Percentiles rank a stretch among this genome's conserved stretches.
Evolutionary conservation across 2,113 vertebrate species (phyloP).

Genomic region (Balaenoptera acutorostrata): DNA sequence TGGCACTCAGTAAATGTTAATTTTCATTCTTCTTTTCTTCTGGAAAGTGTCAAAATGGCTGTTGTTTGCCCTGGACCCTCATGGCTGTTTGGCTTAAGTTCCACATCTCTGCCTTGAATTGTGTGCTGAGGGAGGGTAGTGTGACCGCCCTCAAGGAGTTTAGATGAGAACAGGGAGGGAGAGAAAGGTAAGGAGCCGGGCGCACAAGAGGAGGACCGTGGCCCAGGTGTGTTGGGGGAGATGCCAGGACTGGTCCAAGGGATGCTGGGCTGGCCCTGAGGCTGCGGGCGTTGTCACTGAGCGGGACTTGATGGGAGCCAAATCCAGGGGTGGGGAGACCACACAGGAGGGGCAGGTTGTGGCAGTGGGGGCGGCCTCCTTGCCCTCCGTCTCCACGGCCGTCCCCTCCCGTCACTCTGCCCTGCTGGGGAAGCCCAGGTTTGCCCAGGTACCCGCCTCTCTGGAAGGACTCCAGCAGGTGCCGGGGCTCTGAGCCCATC

Average conservation of each 20-base stretch:
- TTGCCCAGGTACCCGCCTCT: neutral
- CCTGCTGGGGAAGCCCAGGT: neutral
- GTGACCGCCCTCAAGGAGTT: neutral
- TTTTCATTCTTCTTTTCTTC: neutral
- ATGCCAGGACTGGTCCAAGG: rapidly evolving
- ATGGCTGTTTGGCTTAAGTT: neutral
- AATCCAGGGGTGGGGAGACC: neutral
- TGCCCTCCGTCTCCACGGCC: neutral
- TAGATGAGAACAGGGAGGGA: neutral
- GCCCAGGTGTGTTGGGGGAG: too few relatives aligned
- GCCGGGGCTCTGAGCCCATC: too few relatives aligned
- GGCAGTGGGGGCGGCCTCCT: rapidly evolving
- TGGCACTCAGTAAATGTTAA: neutral
- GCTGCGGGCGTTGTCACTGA: neutral
- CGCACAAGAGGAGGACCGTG: rapidly evolving
- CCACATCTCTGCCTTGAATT: neutral
- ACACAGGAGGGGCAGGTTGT: neutral
- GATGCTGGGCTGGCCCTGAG: neutral
- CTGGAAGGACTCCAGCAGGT: neutral
- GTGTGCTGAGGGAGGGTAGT: neutral
- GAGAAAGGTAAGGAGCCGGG: neutral
- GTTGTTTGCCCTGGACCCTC: too few relatives aligned
- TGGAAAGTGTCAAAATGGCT: neutral
- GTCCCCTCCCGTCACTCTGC: too few relatives aligned
- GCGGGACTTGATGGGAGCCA: rapidly evolving